Percentiles rank a stretch among this genome's conserved stretches.
Evolutionary conservation across 2,113 vertebrate genomes (phyloP).

Genomic region (Quiscalus mexicanus): DNA sequence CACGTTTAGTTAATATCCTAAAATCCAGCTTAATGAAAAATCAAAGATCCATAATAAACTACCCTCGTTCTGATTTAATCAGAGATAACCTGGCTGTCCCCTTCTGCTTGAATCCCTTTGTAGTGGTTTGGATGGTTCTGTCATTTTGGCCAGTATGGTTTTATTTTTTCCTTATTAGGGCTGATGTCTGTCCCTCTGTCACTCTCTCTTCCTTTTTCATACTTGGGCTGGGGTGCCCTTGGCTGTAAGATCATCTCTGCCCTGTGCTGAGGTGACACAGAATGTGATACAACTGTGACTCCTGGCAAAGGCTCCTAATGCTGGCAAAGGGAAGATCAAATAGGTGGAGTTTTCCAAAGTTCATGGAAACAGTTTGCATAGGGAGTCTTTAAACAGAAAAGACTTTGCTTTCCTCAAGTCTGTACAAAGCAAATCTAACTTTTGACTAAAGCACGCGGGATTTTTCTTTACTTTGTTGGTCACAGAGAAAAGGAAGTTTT

Average conservation of each 20-base stretch:
- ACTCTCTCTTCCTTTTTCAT: not conserved
- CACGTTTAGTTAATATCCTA: not conserved
- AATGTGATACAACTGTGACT: not conserved
- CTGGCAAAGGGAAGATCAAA: not conserved
- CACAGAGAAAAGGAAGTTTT: conserved; percentile 7
- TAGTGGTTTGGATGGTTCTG: not conserved
- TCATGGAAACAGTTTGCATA: not conserved
- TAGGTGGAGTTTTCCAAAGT: not conserved
- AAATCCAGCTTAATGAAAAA: conserved; percentile 34
- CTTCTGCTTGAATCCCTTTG: not conserved
- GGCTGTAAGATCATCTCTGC: not conserved
- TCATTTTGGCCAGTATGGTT: not conserved
- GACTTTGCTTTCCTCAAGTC: not conserved
- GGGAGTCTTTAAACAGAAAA: not conserved
- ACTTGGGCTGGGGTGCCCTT: not conserved
- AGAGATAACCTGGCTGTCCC: not conserved
- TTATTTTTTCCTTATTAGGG: not conserved
- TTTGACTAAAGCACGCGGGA: not conserved
- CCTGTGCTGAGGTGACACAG: not conserved
- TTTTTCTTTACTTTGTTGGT: not conserved
- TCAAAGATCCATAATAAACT: not conserved
- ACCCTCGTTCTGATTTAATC: not conserved
- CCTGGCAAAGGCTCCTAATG: not conserved
- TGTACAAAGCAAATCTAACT: not conserved
- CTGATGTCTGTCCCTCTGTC: not conserved